Evolutionary conservation across 2,888 invertebrate genomes (phyloP).

Genomic region (Electrophaes corylata): DNA sequence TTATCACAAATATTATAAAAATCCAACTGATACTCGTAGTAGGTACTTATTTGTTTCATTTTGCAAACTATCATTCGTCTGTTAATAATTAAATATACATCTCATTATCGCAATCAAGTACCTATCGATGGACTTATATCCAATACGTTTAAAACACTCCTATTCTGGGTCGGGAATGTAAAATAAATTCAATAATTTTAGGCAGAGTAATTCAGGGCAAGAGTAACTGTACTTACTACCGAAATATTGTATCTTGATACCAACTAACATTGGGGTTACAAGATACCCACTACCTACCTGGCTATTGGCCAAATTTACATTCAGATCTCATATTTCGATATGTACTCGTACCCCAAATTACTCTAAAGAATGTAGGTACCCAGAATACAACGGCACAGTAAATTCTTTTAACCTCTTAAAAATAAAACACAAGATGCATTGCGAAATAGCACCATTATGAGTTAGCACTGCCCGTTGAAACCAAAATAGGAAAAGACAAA

Average conservation of each 20-base stretch:
- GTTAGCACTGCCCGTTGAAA: conserved; percentile 25
- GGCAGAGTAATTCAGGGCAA: conserved; percentile 31
- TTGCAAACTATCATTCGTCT: conserved; percentile 20
- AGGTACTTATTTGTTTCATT: conserved; percentile 10
- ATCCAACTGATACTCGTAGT: too few relatives aligned
- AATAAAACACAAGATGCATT: conserved; percentile 28
- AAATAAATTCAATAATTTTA: conserved; percentile 48
- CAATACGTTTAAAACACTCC: conserved; percentile 26
- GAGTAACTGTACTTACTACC: too few relatives aligned
- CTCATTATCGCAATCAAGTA: background rate
- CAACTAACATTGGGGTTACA: background rate
- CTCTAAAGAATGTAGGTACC: conserved; percentile 11
- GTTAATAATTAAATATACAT: conserved; percentile 5
- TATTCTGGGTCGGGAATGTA: conserved; percentile 65
- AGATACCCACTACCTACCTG: too few relatives aligned
- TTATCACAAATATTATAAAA: conserved; percentile 23
- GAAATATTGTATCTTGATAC: background rate
- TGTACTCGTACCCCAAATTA: conserved; percentile 11
- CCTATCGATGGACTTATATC: too few relatives aligned
- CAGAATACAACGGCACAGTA: conserved; percentile 12
- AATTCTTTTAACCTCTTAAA: conserved; percentile 19
- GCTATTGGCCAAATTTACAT: too few relatives aligned
- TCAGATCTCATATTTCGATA: background rate
- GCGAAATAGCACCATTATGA: conserved; percentile 45
- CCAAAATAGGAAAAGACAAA: background rate